phyloP scores from a whole-genome alignment of 2,113 vertebrate genomes.

The Gymnogyps californianus region DNA sequence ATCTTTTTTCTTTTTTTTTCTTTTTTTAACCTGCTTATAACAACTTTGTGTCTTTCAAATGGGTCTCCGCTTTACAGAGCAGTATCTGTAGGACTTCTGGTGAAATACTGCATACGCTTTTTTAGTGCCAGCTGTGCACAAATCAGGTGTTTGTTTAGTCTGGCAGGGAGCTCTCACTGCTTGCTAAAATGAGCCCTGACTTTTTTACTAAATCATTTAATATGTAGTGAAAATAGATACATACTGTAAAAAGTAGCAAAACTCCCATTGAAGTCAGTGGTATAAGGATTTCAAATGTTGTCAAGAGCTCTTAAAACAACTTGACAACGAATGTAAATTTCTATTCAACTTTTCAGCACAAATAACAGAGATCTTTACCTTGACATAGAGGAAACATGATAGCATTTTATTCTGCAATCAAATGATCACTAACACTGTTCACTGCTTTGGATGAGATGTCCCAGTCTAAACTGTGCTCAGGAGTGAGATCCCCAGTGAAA shows the following conservation, averaged over 20 bases:
- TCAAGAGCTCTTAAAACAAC: background rate
- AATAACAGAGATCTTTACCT: background rate
- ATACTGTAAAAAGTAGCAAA: background rate
- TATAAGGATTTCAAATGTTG: background rate
- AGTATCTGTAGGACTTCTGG: background rate
- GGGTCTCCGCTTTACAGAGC: background rate
- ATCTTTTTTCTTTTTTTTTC: background rate
- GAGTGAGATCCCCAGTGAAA: too few relatives aligned
- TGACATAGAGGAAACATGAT: accelerated
- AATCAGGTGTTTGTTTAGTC: background rate
- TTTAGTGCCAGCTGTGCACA: background rate
- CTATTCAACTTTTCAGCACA: background rate
- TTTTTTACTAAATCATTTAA: background rate
- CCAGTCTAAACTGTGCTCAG: background rate
- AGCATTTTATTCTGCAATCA: background rate
- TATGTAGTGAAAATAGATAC: background rate
- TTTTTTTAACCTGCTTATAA: background rate
- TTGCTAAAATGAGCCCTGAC: background rate
- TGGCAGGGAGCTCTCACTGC: background rate
- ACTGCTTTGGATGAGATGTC: background rate
- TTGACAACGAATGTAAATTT: background rate
- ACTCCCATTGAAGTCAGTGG: background rate
- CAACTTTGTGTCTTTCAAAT: background rate
- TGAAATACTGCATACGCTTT: background rate
- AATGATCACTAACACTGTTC: accelerated